Evolutionary conservation across 2,888 invertebrate species (phyloP), one percentile per base, ranked within the genome.

Genomic region (Caenorhabditis angaria): DNA sequence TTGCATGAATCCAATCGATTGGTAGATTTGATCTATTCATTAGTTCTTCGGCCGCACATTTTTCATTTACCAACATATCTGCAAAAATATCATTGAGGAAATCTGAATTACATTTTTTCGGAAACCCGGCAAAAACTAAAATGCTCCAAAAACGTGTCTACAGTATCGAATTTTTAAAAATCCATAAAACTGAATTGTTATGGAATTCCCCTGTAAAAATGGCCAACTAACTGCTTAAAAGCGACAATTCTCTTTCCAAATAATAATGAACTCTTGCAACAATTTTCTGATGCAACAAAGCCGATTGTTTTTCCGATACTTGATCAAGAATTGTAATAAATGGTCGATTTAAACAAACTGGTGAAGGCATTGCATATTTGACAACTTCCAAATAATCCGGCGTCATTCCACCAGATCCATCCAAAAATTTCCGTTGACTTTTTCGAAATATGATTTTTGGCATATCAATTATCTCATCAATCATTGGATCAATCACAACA

Each of bases 311-410:
- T 47, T 74, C 76, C 10, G 78, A 65, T 1, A 84, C 82, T 70
- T 82, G 68, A 73, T 86, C 86, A 60, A 88, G 61, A 54, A 88
- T 81, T 54, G 83, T 84, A 58, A 88, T 86, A 51, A 87, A 81
- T 28, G 88, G 88, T 20, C 87, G 82, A 74, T 88, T 88, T 32
- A 88, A 73, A 58, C 82, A 84, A 8, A 84, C 82, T 1, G 82
- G 80, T n/a, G 81, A 78, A 2, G 85, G 85, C 83, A 82, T 81
- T 48, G 82, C 70, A 61, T 82, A 80, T 65, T 84, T 84, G 18
- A 84, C 83, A 0, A 84, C 74, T 67, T 77, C 77, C 27, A 77
- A 55, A 58, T 70, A 66, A 22, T 71, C 74, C 18, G 61, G 56
- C 8, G 63, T 59, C 0, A 61, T 41, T 1, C 64, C 77, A 10